A percentile compares a stretch with the other conserved stretches of the same genome.
Conservation (phyloP, 2,888 invertebrate species). For the Calliphora vomitoria region DNA sequence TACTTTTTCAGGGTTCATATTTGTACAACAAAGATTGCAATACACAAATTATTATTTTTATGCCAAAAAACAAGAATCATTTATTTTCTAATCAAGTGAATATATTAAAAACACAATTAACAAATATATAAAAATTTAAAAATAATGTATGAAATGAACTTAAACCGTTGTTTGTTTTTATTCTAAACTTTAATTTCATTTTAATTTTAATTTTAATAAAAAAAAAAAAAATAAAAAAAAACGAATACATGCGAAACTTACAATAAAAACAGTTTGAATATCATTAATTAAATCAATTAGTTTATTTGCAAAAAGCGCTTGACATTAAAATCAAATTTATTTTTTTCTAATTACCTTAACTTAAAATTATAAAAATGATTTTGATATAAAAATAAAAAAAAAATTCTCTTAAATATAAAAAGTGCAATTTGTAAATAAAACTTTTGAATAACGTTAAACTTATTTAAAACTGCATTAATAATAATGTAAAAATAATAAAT, state of each 20-base stretch:
- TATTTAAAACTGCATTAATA: slow-evolving; percentile 29
- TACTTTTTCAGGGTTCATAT: slow-evolving; percentile 74
- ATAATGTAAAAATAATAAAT: not conserved
- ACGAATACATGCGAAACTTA: slow-evolving; percentile 75
- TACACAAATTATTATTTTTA: slow-evolving; percentile 57
- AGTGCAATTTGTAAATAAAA: slow-evolving; percentile 61
- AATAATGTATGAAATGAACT: slow-evolving; percentile 26
- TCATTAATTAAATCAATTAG: slow-evolving; percentile 76
- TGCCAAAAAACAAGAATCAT: slow-evolving; percentile 42
- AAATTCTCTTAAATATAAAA: slow-evolving; percentile 33
- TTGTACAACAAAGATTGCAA: slow-evolving; percentile 57
- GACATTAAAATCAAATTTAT: slow-evolving; percentile 79
- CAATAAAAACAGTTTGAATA: slow-evolving; percentile 77
- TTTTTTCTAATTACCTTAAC: slow-evolving; percentile 70
- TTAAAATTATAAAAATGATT: slow-evolving; percentile 55
- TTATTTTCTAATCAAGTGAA: slow-evolving; percentile 42
- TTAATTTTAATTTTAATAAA: slow-evolving; percentile 36
- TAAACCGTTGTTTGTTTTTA: slow-evolving; percentile 31
- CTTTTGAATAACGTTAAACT: slow-evolving; percentile 38
- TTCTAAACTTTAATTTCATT: not conserved
- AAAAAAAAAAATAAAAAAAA: slow-evolving; percentile 57
- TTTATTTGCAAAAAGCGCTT: slow-evolving; percentile 84
- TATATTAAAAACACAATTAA: slow-evolving; percentile 27
- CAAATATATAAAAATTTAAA: slow-evolving; percentile 24
- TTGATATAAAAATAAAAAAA: slow-evolving; percentile 40